phyloP scores from a whole-genome alignment of 1,140 invertebrate species.

The Lineus longissimus region DNA sequence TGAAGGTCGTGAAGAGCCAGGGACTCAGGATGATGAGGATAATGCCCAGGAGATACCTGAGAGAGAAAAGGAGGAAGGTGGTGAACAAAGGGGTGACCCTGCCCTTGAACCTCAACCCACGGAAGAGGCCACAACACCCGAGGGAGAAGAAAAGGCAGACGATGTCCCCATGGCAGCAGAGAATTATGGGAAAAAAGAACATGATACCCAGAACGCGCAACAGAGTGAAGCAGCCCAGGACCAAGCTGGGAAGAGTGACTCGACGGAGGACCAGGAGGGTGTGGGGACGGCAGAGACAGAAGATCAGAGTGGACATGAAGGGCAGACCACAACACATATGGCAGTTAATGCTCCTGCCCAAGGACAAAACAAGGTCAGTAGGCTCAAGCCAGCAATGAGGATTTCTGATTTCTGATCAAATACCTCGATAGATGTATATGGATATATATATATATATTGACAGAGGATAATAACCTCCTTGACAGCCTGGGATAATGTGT shows the following conservation, averaged over 20 bases:
- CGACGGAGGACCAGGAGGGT: conserved; percentile 56
- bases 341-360: neutral
- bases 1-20: conserved; percentile 11
- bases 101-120: neutral
- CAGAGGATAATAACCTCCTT: too few species aligned
- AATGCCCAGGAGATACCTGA: conserved; percentile 22
- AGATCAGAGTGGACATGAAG: conserved; percentile 62
- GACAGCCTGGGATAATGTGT: too few species aligned
- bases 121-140: neutral
- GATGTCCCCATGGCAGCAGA: conserved; percentile 24
- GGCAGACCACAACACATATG: conserved; percentile 49
- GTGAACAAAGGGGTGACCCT: conserved; percentile 6
- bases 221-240: conserved; percentile 35
- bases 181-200: conserved; percentile 31
- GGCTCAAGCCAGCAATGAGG: too few species aligned
- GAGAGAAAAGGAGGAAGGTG: conserved; percentile 36
- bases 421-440: conserved; percentile 9
- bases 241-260: conserved; percentile 31
- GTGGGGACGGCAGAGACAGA: conserved; percentile 63
- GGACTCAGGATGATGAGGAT: conserved; percentile 15
- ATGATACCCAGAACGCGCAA: conserved; percentile 34
- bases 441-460: neutral
- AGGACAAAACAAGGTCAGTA: conserved; percentile 1
- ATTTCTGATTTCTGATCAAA: neutral
- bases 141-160: conserved; percentile 23